Percentiles rank a stretch among this genome's conserved stretches.
These are phyloP conservation scores for Caerostris extrusa DNA, from an alignment of 1,140 invertebrate species.

Conservation along the genomic window DNA sequence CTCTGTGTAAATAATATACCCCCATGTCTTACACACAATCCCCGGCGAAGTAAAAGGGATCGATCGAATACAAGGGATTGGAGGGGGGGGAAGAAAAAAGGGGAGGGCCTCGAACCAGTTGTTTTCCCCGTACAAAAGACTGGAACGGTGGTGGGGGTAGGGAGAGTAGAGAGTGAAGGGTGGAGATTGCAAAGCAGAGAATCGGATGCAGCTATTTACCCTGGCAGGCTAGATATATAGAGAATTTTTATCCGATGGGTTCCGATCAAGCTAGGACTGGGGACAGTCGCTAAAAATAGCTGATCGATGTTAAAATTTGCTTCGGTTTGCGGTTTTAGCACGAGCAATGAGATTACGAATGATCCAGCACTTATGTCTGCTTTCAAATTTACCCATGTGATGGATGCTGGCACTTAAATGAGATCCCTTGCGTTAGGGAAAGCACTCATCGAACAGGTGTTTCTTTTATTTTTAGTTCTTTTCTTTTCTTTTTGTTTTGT, in stretches of 20 bases:
- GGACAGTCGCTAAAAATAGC: conserved; percentile 71
- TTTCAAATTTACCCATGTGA: conserved; percentile 18
- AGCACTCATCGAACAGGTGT: neutral
- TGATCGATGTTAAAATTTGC: conserved; percentile 70
- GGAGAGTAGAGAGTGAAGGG: neutral
- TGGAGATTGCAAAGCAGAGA: neutral
- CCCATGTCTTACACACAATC: conserved; percentile 43
- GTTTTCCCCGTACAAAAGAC: conserved; percentile 57
- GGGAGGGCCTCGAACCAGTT: conserved; percentile 43
- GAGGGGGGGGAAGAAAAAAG: neutral
- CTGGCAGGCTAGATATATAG: conserved; percentile 33
- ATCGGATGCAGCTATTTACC: conserved; percentile 70
- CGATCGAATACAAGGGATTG: conserved; percentile 41
- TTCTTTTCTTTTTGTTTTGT: no score
- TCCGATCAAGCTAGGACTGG: conserved; percentile 22
- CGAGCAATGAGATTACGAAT: conserved; percentile 45
- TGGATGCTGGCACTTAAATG: conserved; percentile 9
- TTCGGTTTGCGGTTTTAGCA: conserved; percentile 57
- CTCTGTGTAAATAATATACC: conserved; percentile 25
- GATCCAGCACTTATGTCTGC: conserved; percentile 14
- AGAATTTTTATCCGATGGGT: conserved; percentile 25
- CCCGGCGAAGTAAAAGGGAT: conserved; percentile 6
- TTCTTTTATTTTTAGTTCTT: neutral
- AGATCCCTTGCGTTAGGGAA: neutral
- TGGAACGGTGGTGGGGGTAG: neutral